These are phyloP conservation scores for Panonychus citri DNA, from an alignment of 1,140 invertebrate species.

Conservation along the genomic window DNA sequence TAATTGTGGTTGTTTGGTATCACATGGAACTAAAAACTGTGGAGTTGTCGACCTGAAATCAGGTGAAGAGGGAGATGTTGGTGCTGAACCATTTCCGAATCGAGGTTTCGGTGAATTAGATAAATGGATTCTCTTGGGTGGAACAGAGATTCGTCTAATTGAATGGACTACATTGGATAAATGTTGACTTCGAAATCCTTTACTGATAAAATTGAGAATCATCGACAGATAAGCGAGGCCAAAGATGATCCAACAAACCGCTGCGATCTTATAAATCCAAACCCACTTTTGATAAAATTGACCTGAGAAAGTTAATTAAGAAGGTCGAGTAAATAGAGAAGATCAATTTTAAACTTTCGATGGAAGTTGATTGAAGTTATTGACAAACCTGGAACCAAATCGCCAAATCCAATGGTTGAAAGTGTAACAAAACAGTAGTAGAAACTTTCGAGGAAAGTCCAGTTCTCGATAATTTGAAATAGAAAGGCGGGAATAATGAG, in stretches of 20 bases:
- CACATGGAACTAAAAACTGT: neutral
- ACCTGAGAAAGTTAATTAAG: conserved; percentile 4
- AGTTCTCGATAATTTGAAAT: conserved; percentile 62
- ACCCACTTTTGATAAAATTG: conserved; percentile 16
- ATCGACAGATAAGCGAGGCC: conserved; percentile 71
- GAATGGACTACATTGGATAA: conserved; percentile 9
- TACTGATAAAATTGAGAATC: conserved; percentile 63
- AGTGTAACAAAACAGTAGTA: conserved; percentile 80
- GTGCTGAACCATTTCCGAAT: neutral
- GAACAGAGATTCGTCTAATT: conserved; percentile 4
- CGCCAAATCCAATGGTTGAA: conserved; percentile 82
- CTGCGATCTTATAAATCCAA: conserved; percentile 43
- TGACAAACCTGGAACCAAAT: conserved; percentile 72
- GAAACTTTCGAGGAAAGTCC: conserved; percentile 64
- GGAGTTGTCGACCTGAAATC: neutral
- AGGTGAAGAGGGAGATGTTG: neutral
- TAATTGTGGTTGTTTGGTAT: neutral
- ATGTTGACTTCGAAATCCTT: conserved; percentile 18
- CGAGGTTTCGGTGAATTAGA: neutral
- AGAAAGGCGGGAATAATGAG: conserved; percentile 74
- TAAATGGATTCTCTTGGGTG: neutral
- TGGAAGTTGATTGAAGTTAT: no score
- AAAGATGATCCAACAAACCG: conserved; percentile 60
- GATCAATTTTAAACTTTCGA: neutral
- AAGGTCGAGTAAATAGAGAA: neutral